Base-by-base conservation (phyloP, 1,140 invertebrate species). In the Eubasilissa regina region DNA sequence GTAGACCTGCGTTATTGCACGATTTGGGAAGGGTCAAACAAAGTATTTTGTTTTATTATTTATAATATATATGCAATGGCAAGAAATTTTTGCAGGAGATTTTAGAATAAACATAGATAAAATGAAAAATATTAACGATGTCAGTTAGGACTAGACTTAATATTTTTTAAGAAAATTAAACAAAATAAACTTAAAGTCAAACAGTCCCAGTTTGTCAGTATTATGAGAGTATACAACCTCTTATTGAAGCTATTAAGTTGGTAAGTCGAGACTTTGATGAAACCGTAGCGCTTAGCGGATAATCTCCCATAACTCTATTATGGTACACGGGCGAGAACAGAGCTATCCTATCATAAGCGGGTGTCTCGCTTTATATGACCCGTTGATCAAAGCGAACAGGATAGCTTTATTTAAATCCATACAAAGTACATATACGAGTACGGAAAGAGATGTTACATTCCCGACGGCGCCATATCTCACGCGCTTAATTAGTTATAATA, bases 401-500 rank as follows among this genome's bases (percentile, higher is more conserved):
- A 74, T 56, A 19, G 44, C 48, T n/a, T 74, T 35, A 35, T 58
- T 53, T 55, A 74, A 56, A 74, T 60, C 75, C 7, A 19, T 76
- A 35, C 75, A 76, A 64, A 51, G 58, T 78, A 35, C 25, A 1
- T 35, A 66, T 45, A 48, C 15, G 45, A 45, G 44, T 11, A 12
- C 15, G 3, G 25, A 13, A 58, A 55, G 25, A 47, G 56, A 76
- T 47, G 74, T 62, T 62, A 47, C 45, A 66, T 68, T 77, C 80
- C 74, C 80, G 64, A 64, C 25, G 77, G 80, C 77, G 75, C 78
- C 47, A 73, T 82, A 58, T 77, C 74, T 82, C 80, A 82, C 80
- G 72, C 80, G 56, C 80, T 74, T 82, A 82, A 82, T 82, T 79
- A 82, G 77, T 79, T 77, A 77, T 82, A 82, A 82, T 80, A 73